phyloP scores from a whole-genome alignment of 1,140 invertebrate genomes.

The Phenacoccus solenopsis region DNA sequence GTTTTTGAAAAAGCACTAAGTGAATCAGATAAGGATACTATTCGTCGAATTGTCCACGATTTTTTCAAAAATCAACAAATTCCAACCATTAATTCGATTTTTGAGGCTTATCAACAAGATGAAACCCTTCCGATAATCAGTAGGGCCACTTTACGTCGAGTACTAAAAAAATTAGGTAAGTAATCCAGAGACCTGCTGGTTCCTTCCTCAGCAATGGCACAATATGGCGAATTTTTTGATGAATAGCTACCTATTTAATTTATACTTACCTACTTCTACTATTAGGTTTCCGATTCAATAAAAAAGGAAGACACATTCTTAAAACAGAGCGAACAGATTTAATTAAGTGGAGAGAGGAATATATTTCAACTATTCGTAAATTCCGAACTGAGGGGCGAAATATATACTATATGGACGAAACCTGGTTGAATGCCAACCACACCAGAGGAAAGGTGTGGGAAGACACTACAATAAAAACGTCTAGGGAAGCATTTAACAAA shows the following conservation, averaged over 20 bases:
- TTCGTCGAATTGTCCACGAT: constrained; percentile 4
- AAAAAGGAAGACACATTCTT: not conserved
- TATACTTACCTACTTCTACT: too few relatives aligned
- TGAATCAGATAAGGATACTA: not conserved
- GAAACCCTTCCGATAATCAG: not conserved
- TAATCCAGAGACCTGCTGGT: too few relatives aligned
- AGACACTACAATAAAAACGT: not conserved
- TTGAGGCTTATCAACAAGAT: not conserved
- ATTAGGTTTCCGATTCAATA: not conserved
- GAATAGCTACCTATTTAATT: too few relatives aligned
- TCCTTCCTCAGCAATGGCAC: too few relatives aligned
- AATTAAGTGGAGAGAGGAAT: not conserved
- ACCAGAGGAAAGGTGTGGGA: not conserved
- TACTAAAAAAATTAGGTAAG: not conserved
- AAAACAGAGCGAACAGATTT: constrained; percentile 4
- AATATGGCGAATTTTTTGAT: too few relatives aligned
- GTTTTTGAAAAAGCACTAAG: too few relatives aligned
- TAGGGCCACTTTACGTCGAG: not conserved
- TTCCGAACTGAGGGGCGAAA: not conserved
- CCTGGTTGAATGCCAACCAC: not conserved
- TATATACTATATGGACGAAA: constrained; percentile 8
- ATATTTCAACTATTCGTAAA: not conserved
- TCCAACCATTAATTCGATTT: not conserved
- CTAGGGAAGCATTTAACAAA: not conserved
- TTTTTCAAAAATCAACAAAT: not conserved